Evolutionary conservation across 2,113 vertebrate genomes (phyloP).

Genomic region (Dromiciops gliroides): DNA sequence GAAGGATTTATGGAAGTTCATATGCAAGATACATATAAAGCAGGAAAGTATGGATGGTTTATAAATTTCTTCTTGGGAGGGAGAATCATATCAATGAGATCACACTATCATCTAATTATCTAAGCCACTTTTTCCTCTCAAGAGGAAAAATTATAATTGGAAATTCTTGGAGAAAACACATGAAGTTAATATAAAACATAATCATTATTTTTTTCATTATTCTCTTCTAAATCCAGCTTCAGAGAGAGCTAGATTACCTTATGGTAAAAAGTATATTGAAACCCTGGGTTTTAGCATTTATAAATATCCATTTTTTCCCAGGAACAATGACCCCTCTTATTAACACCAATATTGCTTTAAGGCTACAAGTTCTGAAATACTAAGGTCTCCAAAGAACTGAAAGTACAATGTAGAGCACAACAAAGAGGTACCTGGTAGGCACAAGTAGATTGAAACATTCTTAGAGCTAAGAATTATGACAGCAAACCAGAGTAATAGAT

Average conservation of each 20-base stretch:
- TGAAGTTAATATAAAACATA: slow-evolving; percentile 35
- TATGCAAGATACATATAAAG: background rate
- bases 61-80: background rate
- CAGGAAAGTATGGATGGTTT: background rate
- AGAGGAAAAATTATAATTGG: slow-evolving; percentile 23
- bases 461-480: background rate
- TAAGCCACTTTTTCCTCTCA: background rate
- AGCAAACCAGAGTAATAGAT: background rate
- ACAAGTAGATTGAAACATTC: background rate
- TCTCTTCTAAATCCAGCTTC: background rate
- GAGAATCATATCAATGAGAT: background rate
- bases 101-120: background rate
- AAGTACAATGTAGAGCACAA: background rate
- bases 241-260: background rate
- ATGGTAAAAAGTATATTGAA: background rate
- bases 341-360: background rate
- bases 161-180: slow-evolving; percentile 5
- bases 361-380: background rate
- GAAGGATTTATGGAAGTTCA: background rate
- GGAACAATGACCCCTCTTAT: background rate
- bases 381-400: background rate
- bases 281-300: background rate
- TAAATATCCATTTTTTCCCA: background rate
- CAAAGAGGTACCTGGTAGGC: background rate
- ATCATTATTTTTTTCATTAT: background rate